A percentile compares a stretch with the other conserved stretches of the same genome.
phyloP scores from a whole-genome alignment of 2,888 invertebrate species.

The Drosophila emarginata region DNA sequence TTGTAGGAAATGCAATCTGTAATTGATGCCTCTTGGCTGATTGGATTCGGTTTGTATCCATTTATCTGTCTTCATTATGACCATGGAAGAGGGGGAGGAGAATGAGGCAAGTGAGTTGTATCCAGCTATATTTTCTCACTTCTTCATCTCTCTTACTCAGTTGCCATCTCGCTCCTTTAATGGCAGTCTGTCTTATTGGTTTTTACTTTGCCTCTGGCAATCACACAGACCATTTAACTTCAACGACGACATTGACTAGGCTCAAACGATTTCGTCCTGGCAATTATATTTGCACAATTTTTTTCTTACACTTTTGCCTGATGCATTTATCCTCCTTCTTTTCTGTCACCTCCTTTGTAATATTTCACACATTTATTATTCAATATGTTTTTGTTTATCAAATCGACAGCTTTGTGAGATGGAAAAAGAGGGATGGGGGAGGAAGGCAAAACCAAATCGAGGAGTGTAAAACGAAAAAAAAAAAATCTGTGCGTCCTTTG shows the following conservation, averaged over 20 bases:
- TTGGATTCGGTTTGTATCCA: conserved; percentile 40
- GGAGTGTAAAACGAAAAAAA: not conserved
- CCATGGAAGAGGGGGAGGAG: conserved; percentile 20
- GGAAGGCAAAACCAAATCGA: not conserved
- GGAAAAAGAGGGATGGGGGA: not conserved
- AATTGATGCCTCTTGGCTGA: conserved; percentile 36
- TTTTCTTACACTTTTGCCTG: conserved; percentile 16
- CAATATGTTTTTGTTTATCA: conserved; percentile 43
- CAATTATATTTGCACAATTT: conserved; percentile 41
- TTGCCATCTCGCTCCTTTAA: not conserved
- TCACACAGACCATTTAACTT: conserved; percentile 63
- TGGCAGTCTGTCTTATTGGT: conserved; percentile 1
- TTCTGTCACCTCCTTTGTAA: not conserved
- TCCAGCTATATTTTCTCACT: not conserved
- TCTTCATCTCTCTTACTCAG: not conserved
- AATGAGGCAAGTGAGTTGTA: not conserved
- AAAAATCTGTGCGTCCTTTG: not conserved
- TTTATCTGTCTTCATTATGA: conserved; percentile 31
- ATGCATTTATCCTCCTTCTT: too few species aligned
- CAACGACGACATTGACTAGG: conserved; percentile 41
- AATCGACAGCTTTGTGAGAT: conserved; percentile 25
- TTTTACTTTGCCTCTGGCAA: conserved; percentile 31
- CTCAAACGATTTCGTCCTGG: conserved; percentile 32
- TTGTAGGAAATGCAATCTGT: conserved; percentile 35
- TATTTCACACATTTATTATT: conserved; percentile 26